Percentiles rank a stretch among this genome's conserved stretches.
Evolutionary conservation across 2,113 vertebrate species (phyloP).

Genomic region (Pituophis catenifer): DNA sequence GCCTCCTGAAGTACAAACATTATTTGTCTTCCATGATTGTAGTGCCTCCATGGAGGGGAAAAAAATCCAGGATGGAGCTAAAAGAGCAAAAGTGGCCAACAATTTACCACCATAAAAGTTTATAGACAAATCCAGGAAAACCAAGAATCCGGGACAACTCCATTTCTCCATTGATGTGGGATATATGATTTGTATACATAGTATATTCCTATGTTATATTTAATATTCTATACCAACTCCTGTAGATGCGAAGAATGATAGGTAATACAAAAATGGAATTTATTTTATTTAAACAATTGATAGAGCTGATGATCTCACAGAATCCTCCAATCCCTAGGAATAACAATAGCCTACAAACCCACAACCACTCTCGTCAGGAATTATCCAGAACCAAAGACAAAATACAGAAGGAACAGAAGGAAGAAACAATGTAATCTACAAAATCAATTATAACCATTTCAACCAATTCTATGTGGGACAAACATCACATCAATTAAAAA

Average conservation of each 20-base stretch:
- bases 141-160: not conserved
- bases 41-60: not conserved
- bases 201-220: not conserved
- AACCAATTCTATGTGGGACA: too few relatives aligned
- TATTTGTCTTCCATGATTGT: not conserved
- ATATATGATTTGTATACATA: not conserved
- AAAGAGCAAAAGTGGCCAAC: not conserved
- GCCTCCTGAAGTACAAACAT: not conserved
- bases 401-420: too few relatives aligned
- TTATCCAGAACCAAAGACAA: too few relatives aligned
- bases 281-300: not conserved
- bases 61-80: not conserved
- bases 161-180: not conserved
- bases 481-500: too few relatives aligned
- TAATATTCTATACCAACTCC: not conserved
- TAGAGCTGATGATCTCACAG: not conserved
- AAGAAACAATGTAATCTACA: too few relatives aligned
- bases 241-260: not conserved
- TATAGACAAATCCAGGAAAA: not conserved
- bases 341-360: too few relatives aligned
- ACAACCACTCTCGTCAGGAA: too few relatives aligned
- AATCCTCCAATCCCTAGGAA: too few relatives aligned
- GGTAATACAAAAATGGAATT: not conserved
- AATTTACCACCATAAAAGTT: not conserved
- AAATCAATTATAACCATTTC: too few relatives aligned